Conservation (phyloP, 2,113 vertebrate genomes). For the Anthoscopus minutus region DNA sequence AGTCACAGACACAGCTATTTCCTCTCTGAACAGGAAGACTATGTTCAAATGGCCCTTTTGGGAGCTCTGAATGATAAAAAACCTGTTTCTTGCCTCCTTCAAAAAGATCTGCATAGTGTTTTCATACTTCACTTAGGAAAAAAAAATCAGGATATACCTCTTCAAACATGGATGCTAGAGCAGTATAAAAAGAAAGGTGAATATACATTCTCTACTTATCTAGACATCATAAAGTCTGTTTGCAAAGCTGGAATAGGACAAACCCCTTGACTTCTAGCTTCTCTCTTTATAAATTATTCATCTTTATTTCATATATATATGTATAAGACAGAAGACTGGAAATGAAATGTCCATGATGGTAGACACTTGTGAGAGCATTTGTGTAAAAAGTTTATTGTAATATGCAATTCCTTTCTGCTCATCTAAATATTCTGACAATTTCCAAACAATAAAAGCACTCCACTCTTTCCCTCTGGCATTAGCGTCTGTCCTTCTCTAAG, state of each 20-base stretch:
- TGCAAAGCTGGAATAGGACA: conserved; percentile 27
- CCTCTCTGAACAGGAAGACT: conserved; percentile 74
- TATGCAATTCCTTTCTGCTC: background rate
- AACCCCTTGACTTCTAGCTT: background rate
- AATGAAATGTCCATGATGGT: background rate
- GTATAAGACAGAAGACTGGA: background rate
- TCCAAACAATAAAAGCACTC: background rate
- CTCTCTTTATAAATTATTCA: background rate
- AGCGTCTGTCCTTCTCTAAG: background rate
- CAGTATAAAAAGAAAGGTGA: conserved; percentile 72
- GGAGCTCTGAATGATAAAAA: conserved; percentile 70
- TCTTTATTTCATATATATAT: background rate
- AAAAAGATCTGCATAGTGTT: conserved; percentile 45
- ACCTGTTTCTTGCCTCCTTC: conserved; percentile 30
- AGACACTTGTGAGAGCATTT: background rate
- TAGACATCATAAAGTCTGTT: conserved; percentile 49
- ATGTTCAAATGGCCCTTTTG: conserved; percentile 59
- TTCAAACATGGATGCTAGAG: conserved; percentile 68
- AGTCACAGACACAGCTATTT: conserved; percentile 71
- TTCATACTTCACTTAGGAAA: conserved; percentile 41
- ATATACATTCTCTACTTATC: conserved; percentile 62
- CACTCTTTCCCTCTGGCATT: background rate
- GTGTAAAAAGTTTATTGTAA: background rate
- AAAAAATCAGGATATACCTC: conserved; percentile 68
- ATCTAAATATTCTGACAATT: background rate